Percentiles rank a stretch among this genome's conserved stretches.
phyloP scores from a whole-genome alignment of 1,140 invertebrate genomes.

The Triops longicaudatus region DNA sequence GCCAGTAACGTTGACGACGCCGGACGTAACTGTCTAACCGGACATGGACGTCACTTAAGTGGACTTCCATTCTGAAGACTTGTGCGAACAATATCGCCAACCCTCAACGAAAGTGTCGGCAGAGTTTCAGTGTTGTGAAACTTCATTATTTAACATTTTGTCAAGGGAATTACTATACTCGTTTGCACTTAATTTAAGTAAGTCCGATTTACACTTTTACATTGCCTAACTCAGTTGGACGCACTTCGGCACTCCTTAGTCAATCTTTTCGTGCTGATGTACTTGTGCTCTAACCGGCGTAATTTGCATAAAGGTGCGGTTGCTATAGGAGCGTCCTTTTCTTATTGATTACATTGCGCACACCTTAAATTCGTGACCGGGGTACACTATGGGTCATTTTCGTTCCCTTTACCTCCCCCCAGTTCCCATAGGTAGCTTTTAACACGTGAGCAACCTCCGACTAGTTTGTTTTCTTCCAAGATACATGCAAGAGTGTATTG shows the following conservation, averaged over 20 bases:
- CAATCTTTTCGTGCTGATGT: neutral
- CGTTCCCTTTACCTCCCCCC: neutral
- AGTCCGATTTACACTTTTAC: too few species aligned
- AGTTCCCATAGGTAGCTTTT: neutral
- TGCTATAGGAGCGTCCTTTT: neutral
- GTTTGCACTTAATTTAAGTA: too few species aligned
- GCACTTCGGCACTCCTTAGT: neutral
- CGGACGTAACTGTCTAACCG: conserved; percentile 10
- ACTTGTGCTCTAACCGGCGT: neutral
- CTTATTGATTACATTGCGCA: neutral
- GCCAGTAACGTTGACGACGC: conserved; percentile 7
- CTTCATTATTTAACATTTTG: neutral
- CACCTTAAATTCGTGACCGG: neutral
- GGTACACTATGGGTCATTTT: neutral
- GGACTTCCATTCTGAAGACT: conserved; percentile 2
- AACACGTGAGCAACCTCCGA: neutral
- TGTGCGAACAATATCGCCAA: neutral
- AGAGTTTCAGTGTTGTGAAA: neutral
- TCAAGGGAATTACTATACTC: too few species aligned
- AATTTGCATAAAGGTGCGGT: conserved; percentile 15
- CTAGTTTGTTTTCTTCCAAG: neutral
- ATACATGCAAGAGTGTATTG: neutral
- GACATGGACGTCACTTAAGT: conserved; percentile 15
- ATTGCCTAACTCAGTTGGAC: neutral
- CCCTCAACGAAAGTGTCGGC: neutral